phyloP scores from a whole-genome alignment of 2,113 vertebrate species.

The Columba livia region DNA sequence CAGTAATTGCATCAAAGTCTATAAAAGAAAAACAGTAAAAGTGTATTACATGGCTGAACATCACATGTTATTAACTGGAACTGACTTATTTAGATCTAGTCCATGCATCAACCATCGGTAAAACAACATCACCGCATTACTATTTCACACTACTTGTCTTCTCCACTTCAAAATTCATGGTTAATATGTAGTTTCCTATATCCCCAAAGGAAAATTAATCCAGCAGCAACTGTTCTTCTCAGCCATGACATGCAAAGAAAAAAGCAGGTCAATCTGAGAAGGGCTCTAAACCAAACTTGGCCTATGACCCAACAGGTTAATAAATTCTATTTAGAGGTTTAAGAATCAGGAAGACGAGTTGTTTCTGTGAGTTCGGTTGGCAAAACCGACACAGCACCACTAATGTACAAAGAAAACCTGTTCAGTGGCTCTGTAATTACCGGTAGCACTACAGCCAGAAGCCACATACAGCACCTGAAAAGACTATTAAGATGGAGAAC shows the following conservation, averaged over 20 bases:
- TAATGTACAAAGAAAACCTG: rapidly evolving
- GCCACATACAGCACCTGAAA: background rate
- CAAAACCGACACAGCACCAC: background rate
- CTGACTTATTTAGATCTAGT: background rate
- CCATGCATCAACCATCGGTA: background rate
- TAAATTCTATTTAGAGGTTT: background rate
- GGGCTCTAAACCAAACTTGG: background rate
- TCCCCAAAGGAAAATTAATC: background rate
- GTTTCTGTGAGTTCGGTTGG: background rate
- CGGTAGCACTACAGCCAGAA: background rate
- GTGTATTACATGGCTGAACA: background rate
- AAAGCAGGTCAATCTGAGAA: background rate
- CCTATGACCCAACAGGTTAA: background rate
- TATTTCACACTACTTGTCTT: background rate
- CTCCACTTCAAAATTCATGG: background rate
- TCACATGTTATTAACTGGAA: background rate
- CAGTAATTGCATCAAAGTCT: slow-evolving; percentile 94
- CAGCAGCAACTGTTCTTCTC: background rate
- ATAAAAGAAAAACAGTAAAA: slow-evolving; percentile 33
- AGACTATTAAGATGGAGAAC: background rate
- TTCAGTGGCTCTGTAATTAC: background rate
- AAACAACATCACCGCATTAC: background rate
- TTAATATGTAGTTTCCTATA: background rate
- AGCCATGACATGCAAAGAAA: background rate
- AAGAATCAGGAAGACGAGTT: background rate